Evolutionary conservation across 2,113 vertebrate species (phyloP).

Genomic region (Lophius piscatorius): DNA sequence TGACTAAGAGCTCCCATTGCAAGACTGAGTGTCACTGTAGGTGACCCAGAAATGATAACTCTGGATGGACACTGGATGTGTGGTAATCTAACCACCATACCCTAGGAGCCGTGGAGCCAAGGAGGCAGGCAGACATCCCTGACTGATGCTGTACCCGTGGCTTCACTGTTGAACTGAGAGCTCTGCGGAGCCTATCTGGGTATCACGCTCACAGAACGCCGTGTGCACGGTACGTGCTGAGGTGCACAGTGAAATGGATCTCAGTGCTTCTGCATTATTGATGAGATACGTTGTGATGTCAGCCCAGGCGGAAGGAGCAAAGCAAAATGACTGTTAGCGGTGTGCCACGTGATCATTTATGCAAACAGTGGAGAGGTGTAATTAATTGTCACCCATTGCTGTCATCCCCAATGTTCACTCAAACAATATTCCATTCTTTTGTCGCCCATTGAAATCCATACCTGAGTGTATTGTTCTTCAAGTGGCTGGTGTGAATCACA

Average conservation of each 20-base stretch:
- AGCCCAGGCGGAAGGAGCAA: slow-evolving; percentile 72
- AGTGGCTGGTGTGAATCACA: slow-evolving; percentile 10
- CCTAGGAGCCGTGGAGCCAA: slow-evolving; percentile 43
- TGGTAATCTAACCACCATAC: slow-evolving; percentile 64
- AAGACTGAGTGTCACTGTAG: slow-evolving; percentile 66
- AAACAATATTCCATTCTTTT: slow-evolving; percentile 36
- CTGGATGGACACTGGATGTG: slow-evolving; percentile 73
- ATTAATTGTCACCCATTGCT: slow-evolving; percentile 73
- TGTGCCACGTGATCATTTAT: slow-evolving; percentile 68
- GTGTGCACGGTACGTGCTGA: slow-evolving; percentile 33
- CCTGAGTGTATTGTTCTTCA: slow-evolving; percentile 15
- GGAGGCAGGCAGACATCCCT: slow-evolving; percentile 24
- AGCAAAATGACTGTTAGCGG: slow-evolving; percentile 75
- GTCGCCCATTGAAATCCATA: slow-evolving; percentile 41
- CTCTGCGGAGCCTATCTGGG: slow-evolving; percentile 37
- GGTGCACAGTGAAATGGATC: slow-evolving; percentile 71
- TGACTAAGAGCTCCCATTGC: slow-evolving; percentile 52
- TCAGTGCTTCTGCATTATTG: slow-evolving; percentile 74
- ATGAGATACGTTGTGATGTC: slow-evolving; percentile 78
- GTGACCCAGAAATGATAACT: slow-evolving; percentile 77
- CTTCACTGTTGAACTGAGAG: slow-evolving; percentile 24
- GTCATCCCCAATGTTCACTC: slow-evolving; percentile 40
- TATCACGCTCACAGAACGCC: slow-evolving; percentile 48
- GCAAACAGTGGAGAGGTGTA: slow-evolving; percentile 61
- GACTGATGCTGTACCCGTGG: slow-evolving; percentile 33